phyloP scores from a whole-genome alignment of 2,113 vertebrate species.

The Eubucco bourcierii region DNA sequence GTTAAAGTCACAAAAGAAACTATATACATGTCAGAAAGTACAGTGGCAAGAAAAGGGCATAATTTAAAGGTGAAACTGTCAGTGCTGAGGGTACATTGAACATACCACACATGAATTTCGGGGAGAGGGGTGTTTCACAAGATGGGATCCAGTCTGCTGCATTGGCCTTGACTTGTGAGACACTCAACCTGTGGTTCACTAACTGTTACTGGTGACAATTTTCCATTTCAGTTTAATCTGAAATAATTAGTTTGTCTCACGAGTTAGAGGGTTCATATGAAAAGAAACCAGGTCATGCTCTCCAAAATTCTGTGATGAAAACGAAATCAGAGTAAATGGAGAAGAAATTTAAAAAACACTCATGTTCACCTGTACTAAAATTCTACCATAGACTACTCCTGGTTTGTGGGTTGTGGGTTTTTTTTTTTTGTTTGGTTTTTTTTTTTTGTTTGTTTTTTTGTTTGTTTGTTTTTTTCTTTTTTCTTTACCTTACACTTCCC shows the following conservation, averaged over 20 bases:
- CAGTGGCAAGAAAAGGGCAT: neutral
- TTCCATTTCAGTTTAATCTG: neutral
- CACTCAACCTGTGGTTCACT: neutral
- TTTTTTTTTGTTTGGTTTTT: too few species aligned
- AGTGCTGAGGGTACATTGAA: neutral
- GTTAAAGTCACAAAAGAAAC: neutral
- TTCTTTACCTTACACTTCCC: neutral
- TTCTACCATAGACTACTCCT: rapidly evolving
- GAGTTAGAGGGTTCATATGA: neutral
- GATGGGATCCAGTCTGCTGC: neutral
- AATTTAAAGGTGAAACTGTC: rapidly evolving
- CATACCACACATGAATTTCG: neutral
- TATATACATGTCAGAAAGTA: neutral
- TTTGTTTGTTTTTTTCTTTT: too few species aligned
- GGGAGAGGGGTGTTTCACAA: neutral
- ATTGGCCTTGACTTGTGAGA: rapidly evolving
- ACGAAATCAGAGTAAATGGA: neutral
- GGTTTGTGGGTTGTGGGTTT: too few species aligned
- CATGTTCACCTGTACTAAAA: neutral
- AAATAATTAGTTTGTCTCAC: neutral
- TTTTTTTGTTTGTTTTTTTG: too few species aligned
- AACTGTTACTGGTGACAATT: neutral
- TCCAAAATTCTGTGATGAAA: neutral
- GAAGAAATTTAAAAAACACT: neutral
- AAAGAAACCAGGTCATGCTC: neutral